phyloP scores from a whole-genome alignment of 2,113 vertebrate species.

The Panurus biarmicus region DNA sequence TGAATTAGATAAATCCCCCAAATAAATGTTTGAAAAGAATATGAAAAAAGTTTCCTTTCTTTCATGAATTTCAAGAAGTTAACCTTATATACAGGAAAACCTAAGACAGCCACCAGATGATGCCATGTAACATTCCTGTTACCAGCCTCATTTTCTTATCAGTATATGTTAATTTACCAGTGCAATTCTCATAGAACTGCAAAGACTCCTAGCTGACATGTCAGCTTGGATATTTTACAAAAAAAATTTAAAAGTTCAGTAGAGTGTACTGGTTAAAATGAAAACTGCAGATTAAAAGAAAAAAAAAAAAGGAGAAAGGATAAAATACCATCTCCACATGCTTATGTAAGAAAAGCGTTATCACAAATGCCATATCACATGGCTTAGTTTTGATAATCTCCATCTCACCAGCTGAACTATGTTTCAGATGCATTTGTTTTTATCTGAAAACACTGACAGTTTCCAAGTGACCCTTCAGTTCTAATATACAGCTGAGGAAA shows the following conservation, averaged over 20 bases:
- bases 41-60: not conserved
- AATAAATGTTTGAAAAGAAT: not conserved
- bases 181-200: not conserved
- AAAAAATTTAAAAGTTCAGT: not conserved
- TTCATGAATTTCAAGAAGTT: not conserved
- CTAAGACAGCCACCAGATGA: not conserved
- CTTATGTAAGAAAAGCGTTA: not conserved
- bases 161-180: not conserved
- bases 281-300: not conserved
- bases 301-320: not conserved
- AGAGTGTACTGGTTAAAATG: not conserved
- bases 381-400: not conserved
- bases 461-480: not conserved
- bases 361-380: not conserved
- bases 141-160: not conserved
- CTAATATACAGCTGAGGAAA: not conserved
- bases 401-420: not conserved
- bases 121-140: not conserved
- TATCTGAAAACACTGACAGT: not conserved
- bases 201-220: not conserved
- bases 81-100: not conserved
- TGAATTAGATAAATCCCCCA: not conserved
- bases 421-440: not conserved
- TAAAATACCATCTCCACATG: not conserved
- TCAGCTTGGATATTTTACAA: not conserved